phyloP scores from a whole-genome alignment of 2,888 invertebrate genomes.

The Flabesymbios commensalis region DNA sequence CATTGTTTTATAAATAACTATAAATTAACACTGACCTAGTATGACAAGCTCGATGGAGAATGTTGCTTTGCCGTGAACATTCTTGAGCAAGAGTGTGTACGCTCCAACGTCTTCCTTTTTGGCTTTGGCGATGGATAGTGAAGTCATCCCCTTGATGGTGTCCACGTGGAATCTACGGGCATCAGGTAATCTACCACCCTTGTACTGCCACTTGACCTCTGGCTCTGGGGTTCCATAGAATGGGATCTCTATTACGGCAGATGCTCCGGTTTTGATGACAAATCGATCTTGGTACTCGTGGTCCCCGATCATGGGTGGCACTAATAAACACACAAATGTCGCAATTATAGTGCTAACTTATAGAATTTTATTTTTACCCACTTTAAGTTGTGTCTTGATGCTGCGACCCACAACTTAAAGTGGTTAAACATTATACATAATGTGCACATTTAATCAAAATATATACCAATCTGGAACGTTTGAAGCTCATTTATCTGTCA shows the following conservation, averaged over 20 bases:
- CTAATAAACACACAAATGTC: too few species aligned
- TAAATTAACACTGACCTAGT: too few species aligned
- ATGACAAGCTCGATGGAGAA: conserved; percentile 53
- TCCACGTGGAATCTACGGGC: conserved; percentile 18
- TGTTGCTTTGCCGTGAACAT: conserved; percentile 76
- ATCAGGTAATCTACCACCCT: conserved; percentile 26
- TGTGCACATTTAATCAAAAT: too few species aligned
- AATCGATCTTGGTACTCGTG: conserved; percentile 22
- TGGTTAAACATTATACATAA: too few species aligned
- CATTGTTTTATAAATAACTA: too few species aligned
- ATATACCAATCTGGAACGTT: too few species aligned
- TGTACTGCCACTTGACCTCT: conserved; percentile 31
- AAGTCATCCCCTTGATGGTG: conserved; percentile 21
- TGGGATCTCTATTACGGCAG: conserved; percentile 35
- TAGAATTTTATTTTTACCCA: too few species aligned
- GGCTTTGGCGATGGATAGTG: conserved; percentile 30
- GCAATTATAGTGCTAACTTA: too few species aligned
- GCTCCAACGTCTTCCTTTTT: conserved; percentile 43
- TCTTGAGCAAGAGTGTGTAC: conserved; percentile 67
- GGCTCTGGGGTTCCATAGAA: conserved; percentile 34
- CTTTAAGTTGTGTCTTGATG: too few species aligned
- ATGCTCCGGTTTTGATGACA: conserved; percentile 28
- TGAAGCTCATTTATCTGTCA: too few species aligned
- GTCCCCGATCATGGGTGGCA: conserved; percentile 17
- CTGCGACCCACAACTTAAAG: too few species aligned